Conservation (phyloP, 1,140 invertebrate species). For the Diachasma alloeum region DNA sequence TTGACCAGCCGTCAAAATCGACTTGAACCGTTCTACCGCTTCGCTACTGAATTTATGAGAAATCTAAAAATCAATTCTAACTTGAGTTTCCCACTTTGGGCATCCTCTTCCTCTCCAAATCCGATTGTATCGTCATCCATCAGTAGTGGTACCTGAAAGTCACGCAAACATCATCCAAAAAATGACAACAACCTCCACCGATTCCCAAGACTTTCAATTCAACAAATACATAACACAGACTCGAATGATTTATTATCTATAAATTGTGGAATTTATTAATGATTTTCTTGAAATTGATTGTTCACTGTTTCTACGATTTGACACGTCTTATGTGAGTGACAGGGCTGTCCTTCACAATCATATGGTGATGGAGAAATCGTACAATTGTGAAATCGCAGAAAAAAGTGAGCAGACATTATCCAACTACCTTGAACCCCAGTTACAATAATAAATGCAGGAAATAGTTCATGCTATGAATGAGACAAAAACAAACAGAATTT, state of each 20-base stretch:
- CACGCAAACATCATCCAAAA: slow-evolving; percentile 37
- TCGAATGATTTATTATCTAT: background rate
- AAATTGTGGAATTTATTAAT: background rate
- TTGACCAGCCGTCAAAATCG: too few species aligned
- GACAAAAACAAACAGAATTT: background rate
- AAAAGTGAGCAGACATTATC: background rate
- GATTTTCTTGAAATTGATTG: background rate
- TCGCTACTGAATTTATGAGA: slow-evolving; percentile 4
- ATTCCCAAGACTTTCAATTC: background rate
- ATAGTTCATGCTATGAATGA: background rate
- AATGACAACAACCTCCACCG: slow-evolving; percentile 14
- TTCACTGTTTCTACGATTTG: background rate
- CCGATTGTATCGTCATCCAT: slow-evolving; percentile 84
- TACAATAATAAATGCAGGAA: background rate
- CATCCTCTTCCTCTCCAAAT: slow-evolving; percentile 84
- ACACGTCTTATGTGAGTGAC: slow-evolving; percentile 1
- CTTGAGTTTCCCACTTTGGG: slow-evolving; percentile 63
- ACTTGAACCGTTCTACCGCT: too few species aligned
- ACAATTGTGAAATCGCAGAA: background rate
- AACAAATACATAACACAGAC: background rate
- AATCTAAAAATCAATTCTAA: slow-evolving; percentile 44
- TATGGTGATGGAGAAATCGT: background rate
- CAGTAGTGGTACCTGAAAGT: slow-evolving; percentile 75
- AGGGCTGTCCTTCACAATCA: background rate
- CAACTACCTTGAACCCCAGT: background rate